phyloP scores from a whole-genome alignment of 2,797 vertebrate species.

The Picus viridis region DNA sequence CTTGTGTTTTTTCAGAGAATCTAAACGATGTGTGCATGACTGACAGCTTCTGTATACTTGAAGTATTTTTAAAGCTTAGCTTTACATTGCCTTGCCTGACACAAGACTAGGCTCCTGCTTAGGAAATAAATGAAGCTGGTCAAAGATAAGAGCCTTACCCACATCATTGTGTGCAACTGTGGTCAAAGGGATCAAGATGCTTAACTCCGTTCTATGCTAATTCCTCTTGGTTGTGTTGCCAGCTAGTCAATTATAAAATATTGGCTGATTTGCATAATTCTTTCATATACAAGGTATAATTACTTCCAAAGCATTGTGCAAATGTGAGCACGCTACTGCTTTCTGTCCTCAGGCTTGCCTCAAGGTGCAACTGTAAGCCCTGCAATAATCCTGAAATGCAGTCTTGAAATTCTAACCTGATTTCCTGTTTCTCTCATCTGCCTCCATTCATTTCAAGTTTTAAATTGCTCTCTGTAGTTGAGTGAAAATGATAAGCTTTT shows the following conservation, averaged over 20 bases:
- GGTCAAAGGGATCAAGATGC: neutral
- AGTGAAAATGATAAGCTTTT: neutral
- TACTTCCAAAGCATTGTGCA: neutral
- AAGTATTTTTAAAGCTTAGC: neutral
- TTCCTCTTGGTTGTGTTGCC: neutral
- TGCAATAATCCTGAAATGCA: neutral
- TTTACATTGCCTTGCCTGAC: neutral
- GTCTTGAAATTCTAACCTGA: neutral
- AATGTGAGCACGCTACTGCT: neutral
- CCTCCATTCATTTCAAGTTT: neutral
- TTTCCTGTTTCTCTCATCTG: neutral
- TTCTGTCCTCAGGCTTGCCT: neutral
- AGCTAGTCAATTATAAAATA: neutral
- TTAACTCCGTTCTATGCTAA: neutral
- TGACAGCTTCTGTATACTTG: neutral
- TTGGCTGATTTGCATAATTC: neutral
- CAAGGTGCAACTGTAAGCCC: neutral
- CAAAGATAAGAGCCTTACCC: constrained; percentile 7
- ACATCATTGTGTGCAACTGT: neutral
- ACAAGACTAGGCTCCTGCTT: neutral
- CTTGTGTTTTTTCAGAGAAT: neutral
- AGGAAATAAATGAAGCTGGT: neutral
- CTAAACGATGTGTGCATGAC: neutral
- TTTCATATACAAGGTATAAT: neutral
- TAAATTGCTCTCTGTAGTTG: neutral